Conservation (phyloP, 2,888 invertebrate species). For the Dusona sp. region DNA sequence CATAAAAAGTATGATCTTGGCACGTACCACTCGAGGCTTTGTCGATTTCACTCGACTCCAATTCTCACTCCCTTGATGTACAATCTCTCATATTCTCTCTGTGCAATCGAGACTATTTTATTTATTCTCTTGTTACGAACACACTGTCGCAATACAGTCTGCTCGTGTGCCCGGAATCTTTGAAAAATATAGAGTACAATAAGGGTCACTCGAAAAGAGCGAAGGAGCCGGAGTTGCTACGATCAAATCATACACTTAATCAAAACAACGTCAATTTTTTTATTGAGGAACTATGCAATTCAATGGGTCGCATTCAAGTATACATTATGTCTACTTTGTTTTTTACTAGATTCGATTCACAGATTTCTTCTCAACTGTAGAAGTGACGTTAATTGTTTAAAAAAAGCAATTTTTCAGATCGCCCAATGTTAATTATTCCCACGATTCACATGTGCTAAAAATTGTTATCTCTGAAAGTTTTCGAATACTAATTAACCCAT, state of each 20-base stretch:
- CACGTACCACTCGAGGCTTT: constrained; percentile 59
- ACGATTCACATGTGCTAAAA: neutral
- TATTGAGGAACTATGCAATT: neutral
- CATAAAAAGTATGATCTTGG: constrained; percentile 29
- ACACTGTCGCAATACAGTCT: constrained; percentile 44
- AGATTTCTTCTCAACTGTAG: neutral
- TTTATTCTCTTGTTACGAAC: constrained; percentile 28
- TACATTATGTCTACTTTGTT: neutral
- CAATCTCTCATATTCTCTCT: constrained; percentile 12
- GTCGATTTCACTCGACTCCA: constrained; percentile 72
- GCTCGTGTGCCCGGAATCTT: constrained; percentile 13
- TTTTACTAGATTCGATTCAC: neutral
- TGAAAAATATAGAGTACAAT: neutral
- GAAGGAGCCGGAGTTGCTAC: neutral
- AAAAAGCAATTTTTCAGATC: too few species aligned
- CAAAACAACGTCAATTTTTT: too few species aligned
- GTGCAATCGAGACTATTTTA: constrained; percentile 56
- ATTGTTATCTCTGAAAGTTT: constrained; percentile 4
- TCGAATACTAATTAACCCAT: constrained; percentile 14
- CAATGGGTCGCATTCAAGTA: neutral
- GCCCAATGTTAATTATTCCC: neutral
- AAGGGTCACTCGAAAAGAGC: neutral
- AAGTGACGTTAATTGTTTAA: too few species aligned
- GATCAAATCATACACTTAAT: too few species aligned
- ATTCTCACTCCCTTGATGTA: constrained; percentile 52